Base-by-base conservation (phyloP, 1,140 invertebrate species). In the Triops cancriformis region DNA sequence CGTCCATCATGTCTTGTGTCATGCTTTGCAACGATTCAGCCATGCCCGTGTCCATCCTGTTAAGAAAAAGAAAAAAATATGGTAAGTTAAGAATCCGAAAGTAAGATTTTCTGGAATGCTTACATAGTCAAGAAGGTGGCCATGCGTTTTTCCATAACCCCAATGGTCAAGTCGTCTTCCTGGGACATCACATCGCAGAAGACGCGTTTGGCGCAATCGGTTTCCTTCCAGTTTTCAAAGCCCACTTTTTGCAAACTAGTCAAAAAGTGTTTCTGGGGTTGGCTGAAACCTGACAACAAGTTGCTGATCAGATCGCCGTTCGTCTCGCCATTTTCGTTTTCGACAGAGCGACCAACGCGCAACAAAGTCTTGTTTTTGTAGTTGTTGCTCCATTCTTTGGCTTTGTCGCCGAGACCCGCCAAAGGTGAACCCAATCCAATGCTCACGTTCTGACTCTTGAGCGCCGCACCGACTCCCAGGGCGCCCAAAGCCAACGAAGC, bases 81-180 rank as follows among this genome's bases (percentile, higher is more conserved):
- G 26, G 26, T n/a, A 73, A 14, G 0, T n/a, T 73, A 72, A n/a
- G 5, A 23, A 10, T 27, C 74, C 51, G 27, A 77, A 51, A 31
- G 45, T 64, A n/a, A 26, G 12, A n/a, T 5, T 1, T 12, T n/a
- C 12, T 26, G 45, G 18, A 41, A 23, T 75, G 91, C 91, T 92
- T 85, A 93, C 91, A 90, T 86, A 82, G 87, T 86, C 9, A 92
- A 82, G 80, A 92, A 85, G 14, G 87, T 87, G 37, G 88, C 87
- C 90, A 92, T 92, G 83, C 90, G 91, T 83, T 93, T 92, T 83
- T 93, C 91, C 91, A 92, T 92, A 1, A 90, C 84, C 14, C 88
- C 86, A 28, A 89, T 83, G 6, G 90, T 89, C 78, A 92, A 90
- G 0, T 88, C 84, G 28, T 88, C 84, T 80, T 91, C 89, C 28